Conservation (phyloP, 2,888 invertebrate genomes). For the Metacarcinus magister region DNA sequence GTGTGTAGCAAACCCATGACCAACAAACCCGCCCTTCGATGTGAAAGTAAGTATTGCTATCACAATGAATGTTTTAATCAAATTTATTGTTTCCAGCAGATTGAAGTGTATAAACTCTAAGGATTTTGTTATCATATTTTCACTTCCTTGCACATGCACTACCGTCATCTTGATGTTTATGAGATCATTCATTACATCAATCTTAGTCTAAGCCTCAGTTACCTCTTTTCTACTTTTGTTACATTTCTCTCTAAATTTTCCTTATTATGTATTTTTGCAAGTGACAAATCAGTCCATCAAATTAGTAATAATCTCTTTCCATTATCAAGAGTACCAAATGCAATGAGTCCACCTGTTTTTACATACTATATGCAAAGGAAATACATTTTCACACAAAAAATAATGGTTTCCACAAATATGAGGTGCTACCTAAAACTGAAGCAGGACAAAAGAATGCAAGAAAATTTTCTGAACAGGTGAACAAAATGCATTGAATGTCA, state of each 20-base stretch:
- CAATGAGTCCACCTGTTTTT: neutral
- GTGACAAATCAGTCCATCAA: neutral
- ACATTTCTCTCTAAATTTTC: neutral
- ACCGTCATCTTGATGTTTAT: neutral
- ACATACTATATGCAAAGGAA: neutral
- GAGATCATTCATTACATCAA: neutral
- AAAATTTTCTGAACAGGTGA: too few species aligned
- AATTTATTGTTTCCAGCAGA: neutral
- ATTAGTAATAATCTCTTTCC: neutral
- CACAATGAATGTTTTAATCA: neutral
- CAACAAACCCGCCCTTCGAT: conserved; percentile 92
- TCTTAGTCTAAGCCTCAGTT: neutral
- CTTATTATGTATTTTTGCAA: neutral
- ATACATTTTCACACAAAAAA: neutral
- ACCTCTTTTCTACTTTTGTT: neutral
- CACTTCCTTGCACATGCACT: too few species aligned
- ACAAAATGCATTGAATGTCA: too few species aligned
- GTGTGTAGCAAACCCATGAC: conserved; percentile 91
- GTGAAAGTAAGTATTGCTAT: conserved; percentile 89
- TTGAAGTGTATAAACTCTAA: neutral
- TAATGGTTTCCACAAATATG: neutral
- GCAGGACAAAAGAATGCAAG: too few species aligned
- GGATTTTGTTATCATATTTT: neutral
- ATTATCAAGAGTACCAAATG: neutral
- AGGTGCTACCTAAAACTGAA: neutral